Conservation (phyloP, 2,797 vertebrate species). For the Capromys pilorides region DNA sequence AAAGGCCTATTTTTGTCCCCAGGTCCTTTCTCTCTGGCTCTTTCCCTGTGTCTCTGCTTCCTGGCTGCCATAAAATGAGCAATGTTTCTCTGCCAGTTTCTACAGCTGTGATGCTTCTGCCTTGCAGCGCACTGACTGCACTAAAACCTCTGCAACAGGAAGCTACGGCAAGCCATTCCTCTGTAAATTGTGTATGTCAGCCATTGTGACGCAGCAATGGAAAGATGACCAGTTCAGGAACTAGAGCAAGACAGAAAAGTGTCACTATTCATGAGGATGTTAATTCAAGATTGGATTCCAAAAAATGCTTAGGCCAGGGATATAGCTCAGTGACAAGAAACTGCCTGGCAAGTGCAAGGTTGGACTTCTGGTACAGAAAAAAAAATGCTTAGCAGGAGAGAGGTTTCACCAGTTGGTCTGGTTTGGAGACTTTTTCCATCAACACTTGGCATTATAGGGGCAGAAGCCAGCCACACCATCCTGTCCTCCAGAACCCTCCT, state of each 20-base stretch:
- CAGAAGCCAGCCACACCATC: not conserved
- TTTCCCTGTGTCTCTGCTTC: not conserved
- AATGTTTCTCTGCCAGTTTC: not conserved
- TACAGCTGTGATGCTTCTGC: not conserved
- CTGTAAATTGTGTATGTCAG: not conserved
- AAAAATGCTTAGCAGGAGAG: not conserved
- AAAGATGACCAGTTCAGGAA: not conserved
- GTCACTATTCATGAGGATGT: not conserved
- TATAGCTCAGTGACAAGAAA: too few relatives aligned
- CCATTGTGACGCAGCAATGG: not conserved
- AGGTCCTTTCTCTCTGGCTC: not conserved
- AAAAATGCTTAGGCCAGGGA: not conserved
- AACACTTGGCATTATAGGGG: not conserved
- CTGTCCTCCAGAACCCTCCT: not conserved
- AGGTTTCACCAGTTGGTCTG: not conserved
- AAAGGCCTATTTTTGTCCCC: not conserved
- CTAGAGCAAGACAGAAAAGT: not conserved
- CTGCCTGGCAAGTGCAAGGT: too few relatives aligned
- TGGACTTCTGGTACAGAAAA: not conserved
- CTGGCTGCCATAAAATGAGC: not conserved
- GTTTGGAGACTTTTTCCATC: slow-evolving; percentile 40
- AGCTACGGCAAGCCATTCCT: not conserved
- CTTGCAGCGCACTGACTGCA: not conserved
- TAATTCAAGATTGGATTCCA: not conserved
- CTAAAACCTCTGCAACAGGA: not conserved